A percentile compares a stretch with the other conserved stretches of the same genome.
These are phyloP conservation scores for Dryomyza anilis DNA, from an alignment of 2,888 invertebrate genomes.

Conservation along the genomic window DNA sequence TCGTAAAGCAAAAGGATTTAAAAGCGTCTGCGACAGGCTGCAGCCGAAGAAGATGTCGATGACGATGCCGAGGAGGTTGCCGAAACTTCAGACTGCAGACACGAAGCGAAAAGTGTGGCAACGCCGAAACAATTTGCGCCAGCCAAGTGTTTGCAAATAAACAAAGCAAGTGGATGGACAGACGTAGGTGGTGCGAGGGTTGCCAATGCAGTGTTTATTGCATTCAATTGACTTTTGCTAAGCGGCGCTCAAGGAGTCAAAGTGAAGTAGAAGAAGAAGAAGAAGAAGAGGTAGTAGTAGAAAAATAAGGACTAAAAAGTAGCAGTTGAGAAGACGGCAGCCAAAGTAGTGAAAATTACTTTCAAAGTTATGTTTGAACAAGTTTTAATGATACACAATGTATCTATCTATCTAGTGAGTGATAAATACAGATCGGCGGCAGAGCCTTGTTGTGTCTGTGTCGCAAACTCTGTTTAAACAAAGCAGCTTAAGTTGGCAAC, in stretches of 20 bases:
- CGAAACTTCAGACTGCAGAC: not conserved
- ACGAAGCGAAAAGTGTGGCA: not conserved
- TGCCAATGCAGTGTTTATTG: conserved; percentile 22
- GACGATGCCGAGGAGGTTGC: too few relatives aligned
- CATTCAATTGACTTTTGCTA: conserved; percentile 19
- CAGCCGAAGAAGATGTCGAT: not conserved
- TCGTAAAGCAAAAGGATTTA: conserved; percentile 23
- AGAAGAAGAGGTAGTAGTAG: too few relatives aligned
- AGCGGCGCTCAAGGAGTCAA: not conserved
- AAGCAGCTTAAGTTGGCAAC: conserved; percentile 23
- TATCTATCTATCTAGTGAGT: not conserved
- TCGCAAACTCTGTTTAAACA: conserved; percentile 10
- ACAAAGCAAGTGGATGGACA: not conserved
- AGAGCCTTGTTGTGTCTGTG: not conserved
- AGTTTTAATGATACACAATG: conserved; percentile 13
- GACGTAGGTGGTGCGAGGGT: not conserved
- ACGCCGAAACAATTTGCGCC: not conserved
- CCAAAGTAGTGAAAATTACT: conserved; percentile 13
- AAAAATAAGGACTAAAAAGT: too few relatives aligned
- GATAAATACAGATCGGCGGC: not conserved
- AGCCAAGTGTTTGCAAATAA: conserved; percentile 19
- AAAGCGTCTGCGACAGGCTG: conserved; percentile 13
- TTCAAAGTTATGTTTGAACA: conserved; percentile 15
- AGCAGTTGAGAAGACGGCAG: too few relatives aligned
- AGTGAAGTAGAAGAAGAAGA: not conserved